Evolutionary conservation across 2,113 vertebrate species (phyloP).

Genomic region (Philantomba maxwellii): DNA sequence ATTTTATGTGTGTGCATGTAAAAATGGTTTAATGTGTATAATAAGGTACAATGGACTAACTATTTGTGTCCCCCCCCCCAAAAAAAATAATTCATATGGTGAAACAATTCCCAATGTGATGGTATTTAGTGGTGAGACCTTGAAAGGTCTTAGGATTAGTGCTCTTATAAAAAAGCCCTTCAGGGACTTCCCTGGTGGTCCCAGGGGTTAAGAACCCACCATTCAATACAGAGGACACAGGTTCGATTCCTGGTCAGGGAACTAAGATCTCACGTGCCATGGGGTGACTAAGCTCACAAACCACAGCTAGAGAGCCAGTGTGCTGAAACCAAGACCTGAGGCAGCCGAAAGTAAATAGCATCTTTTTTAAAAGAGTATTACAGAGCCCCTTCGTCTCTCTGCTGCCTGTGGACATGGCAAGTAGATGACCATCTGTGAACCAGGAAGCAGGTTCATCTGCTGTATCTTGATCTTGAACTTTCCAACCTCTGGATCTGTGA

Average conservation of each 20-base stretch:
- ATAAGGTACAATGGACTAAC: neutral
- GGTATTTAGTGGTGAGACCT: neutral
- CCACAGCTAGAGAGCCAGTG: neutral
- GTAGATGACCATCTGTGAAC: neutral
- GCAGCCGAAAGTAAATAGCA: neutral
- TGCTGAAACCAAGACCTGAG: neutral
- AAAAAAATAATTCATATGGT: neutral
- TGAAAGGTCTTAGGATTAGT: neutral
- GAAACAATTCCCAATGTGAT: neutral
- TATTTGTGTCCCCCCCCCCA: neutral
- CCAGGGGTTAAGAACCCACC: neutral
- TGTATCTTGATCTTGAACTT: neutral
- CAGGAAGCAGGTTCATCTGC: neutral
- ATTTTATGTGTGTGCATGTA: neutral
- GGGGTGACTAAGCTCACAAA: neutral
- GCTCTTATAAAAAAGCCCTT: neutral
- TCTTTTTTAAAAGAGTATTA: neutral
- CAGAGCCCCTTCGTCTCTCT: neutral
- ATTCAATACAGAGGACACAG: neutral
- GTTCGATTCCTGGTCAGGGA: neutral
- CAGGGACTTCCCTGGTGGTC: neutral
- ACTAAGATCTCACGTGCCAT: neutral
- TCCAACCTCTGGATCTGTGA: neutral
- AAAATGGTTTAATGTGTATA: neutral
- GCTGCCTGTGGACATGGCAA: neutral